Conservation (phyloP, 2,888 invertebrate species). For the Opisthograptis luteolata region DNA sequence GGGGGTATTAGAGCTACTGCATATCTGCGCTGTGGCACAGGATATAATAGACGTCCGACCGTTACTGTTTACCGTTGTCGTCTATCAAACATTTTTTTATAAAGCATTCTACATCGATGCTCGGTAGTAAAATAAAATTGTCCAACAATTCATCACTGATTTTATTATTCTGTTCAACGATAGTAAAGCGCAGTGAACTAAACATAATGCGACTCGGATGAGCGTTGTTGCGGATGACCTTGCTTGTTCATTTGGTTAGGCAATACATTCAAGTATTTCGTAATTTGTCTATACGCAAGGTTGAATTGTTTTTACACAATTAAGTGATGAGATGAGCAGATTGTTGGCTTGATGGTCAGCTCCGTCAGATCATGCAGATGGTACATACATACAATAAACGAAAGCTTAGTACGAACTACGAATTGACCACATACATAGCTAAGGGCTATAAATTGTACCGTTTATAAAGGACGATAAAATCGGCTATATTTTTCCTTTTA, state of each 20-base stretch:
- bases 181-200: conserved; percentile 23
- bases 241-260: conserved; percentile 23
- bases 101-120: conserved; percentile 4
- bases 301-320: neutral
- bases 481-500: too few species aligned
- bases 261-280: conserved; percentile 21
- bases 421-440: too few species aligned
- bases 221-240: conserved; percentile 19
- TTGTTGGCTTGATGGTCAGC: neutral
- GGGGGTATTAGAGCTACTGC: too few species aligned
- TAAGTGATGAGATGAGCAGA: too few species aligned
- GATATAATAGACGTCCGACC: too few species aligned
- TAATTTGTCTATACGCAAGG: conserved; percentile 12
- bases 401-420: too few species aligned
- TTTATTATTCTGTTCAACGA: conserved; percentile 19
- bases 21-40: too few species aligned
- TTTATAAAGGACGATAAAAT: too few species aligned
- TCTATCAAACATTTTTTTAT: neutral
- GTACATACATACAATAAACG: too few species aligned
- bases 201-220: conserved; percentile 25
- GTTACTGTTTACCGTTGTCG: too few species aligned
- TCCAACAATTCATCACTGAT: conserved; percentile 16
- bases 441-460: too few species aligned
- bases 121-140: conserved; percentile 8
- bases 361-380: too few species aligned